phyloP scores from a whole-genome alignment of 2,797 vertebrate genomes.

The Sebastolobus altivelis region DNA sequence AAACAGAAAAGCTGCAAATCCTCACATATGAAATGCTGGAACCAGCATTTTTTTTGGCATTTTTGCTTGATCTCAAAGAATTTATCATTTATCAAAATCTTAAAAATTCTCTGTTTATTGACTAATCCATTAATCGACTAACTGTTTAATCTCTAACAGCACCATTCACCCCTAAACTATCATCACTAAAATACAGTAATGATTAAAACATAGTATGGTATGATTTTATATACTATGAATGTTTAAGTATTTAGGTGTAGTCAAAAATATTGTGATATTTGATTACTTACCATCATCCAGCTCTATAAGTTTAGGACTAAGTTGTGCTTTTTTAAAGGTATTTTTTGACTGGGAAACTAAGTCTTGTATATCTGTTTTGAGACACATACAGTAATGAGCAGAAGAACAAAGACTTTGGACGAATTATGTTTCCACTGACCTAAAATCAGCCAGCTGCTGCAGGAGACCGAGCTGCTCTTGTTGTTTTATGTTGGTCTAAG shows the following conservation, averaged over 20 bases:
- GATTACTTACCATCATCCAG: not conserved
- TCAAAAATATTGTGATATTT: not conserved
- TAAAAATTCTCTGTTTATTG: not conserved
- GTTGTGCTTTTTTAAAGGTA: not conserved
- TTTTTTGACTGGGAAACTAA: not conserved
- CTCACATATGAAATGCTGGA: not conserved
- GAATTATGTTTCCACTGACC: conserved; percentile 26
- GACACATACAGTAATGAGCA: not conserved
- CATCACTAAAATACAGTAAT: not conserved
- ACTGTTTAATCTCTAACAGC: not conserved
- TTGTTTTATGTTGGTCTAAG: conserved; percentile 20
- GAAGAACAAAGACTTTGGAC: conserved; percentile 32
- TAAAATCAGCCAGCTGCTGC: conserved; percentile 28
- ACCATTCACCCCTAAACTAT: not conserved
- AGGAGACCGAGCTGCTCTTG: conserved; percentile 11
- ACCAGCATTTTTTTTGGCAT: no score
- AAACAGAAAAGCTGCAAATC: not conserved
- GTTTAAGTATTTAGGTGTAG: not conserved
- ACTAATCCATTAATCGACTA: not conserved
- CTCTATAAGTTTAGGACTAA: not conserved
- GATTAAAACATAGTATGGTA: not conserved
- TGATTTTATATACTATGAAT: not conserved
- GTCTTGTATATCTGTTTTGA: not conserved
- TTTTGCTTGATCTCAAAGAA: not conserved
- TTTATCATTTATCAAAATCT: not conserved